Conservation (phyloP, 2,797 vertebrate genomes). For the Darevskia mixta region DNA sequence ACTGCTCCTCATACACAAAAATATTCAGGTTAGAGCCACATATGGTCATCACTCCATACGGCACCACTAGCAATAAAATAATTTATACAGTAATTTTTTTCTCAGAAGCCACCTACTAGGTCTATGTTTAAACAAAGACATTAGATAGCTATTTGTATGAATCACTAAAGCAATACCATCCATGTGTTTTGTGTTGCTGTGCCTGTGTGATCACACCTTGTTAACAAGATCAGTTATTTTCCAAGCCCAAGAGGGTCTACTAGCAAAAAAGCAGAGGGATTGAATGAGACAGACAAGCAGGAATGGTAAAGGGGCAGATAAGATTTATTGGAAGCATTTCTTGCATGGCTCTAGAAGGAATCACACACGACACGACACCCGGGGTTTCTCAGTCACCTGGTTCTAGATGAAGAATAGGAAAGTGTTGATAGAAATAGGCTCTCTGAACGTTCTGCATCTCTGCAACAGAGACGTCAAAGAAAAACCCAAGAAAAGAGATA, state of each 20-base stretch:
- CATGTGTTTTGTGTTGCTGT: neutral
- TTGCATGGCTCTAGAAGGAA: conserved; percentile 71
- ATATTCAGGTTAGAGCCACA: neutral
- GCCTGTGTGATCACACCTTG: neutral
- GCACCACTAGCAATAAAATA: neutral
- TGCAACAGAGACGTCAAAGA: conserved; percentile 86
- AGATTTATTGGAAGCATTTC: conserved; percentile 65
- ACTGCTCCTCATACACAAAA: neutral
- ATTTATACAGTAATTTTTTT: neutral
- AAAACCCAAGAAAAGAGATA: conserved; percentile 77
- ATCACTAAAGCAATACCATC: conserved; percentile 3
- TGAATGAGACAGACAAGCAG: conserved; percentile 67
- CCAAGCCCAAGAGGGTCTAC: conserved; percentile 55
- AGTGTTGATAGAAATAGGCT: conserved; percentile 97
- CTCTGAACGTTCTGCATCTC: conserved; percentile 93
- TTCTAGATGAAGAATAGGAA: conserved; percentile 96
- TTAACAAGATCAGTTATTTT: conserved; percentile 48
- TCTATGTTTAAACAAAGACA: neutral
- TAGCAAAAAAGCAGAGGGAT: conserved; percentile 67
- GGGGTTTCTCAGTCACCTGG: conserved; percentile 88
- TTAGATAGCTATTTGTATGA: conserved; percentile 29
- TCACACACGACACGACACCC: conserved; percentile 69
- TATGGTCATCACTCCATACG: neutral
- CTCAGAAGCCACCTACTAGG: conserved; percentile 25
- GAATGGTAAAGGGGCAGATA: conserved; percentile 58